Percentiles rank a stretch among this genome's conserved stretches.
These are phyloP conservation scores for Cancer borealis DNA, from an alignment of 2,888 invertebrate genomes.

Conservation along the genomic window DNA sequence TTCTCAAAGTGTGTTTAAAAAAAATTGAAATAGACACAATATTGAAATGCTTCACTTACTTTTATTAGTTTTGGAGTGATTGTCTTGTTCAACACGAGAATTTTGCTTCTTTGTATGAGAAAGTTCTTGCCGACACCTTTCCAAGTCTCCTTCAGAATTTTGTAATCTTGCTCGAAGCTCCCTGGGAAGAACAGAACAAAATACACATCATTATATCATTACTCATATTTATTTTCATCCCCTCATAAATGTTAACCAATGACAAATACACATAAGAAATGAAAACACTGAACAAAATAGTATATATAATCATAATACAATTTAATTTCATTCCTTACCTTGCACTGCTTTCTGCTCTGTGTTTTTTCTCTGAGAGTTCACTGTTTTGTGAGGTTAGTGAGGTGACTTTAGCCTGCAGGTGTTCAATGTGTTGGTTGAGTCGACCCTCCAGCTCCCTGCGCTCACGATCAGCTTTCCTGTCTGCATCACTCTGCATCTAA, in stretches of 20 bases:
- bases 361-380: slow-evolving; percentile 62
- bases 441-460: slow-evolving; percentile 56
- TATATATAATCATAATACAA: not conserved
- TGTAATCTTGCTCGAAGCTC: slow-evolving; percentile 51
- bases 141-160: slow-evolving; percentile 56
- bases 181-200: not conserved
- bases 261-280: no score
- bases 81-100: slow-evolving; percentile 62
- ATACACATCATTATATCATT: not conserved
- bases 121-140: slow-evolving; percentile 61
- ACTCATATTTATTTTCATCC: no score
- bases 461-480: slow-evolving; percentile 66
- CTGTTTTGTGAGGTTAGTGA: slow-evolving; percentile 61
- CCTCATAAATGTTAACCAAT: no score
- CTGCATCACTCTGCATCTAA: slow-evolving; percentile 73
- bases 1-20: not conserved
- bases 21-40: not conserved
- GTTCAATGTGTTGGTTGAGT: slow-evolving; percentile 48
- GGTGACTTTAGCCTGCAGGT: slow-evolving; percentile 63
- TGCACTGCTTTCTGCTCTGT: slow-evolving; percentile 53
- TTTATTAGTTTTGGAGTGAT: slow-evolving; percentile 39
- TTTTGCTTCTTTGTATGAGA: slow-evolving; percentile 59
- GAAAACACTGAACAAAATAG: no score
- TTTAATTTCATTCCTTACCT: slow-evolving; percentile 23
- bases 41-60: slow-evolving; percentile 41